Evolutionary conservation across 2,797 vertebrate genomes (phyloP).

Genomic region (Trachops cirrhosus): DNA sequence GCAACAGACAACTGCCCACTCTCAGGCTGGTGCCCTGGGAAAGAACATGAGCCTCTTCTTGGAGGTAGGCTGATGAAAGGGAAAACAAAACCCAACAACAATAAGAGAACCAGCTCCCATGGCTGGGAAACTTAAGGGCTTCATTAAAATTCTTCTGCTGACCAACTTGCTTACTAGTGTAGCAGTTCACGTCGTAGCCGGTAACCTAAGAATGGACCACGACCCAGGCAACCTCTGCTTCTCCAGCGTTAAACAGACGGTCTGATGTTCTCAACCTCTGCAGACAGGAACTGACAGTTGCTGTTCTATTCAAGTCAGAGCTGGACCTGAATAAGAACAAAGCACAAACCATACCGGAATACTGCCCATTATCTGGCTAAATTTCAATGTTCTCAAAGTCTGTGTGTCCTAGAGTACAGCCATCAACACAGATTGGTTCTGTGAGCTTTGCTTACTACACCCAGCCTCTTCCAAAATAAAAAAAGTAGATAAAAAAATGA

Average conservation of each 20-base stretch:
- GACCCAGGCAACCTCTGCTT: neutral
- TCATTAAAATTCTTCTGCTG: conserved; percentile 61
- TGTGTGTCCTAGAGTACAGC: neutral
- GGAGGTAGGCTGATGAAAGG: conserved; percentile 31
- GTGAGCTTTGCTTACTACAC: conserved; percentile 55
- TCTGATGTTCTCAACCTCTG: conserved; percentile 7
- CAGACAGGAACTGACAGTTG: conserved; percentile 6
- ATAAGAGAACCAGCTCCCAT: neutral
- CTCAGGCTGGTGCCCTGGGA: conserved; percentile 40
- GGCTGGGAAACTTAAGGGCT: conserved; percentile 53
- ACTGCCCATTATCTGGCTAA: conserved; percentile 47
- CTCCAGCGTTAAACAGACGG: neutral
- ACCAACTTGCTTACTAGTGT: conserved; percentile 29
- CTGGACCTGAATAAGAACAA: conserved; percentile 53
- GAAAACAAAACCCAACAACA: neutral
- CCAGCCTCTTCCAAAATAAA: conserved; percentile 42
- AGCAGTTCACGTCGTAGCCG: conserved; percentile 27
- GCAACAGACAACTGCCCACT: conserved; percentile 31
- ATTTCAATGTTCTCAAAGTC: conserved; percentile 52
- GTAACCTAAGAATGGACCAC: conserved; percentile 3
- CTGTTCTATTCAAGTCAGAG: conserved; percentile 8
- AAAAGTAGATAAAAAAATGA: conserved; percentile 7
- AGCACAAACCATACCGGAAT: conserved; percentile 47
- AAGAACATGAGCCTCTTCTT: conserved; percentile 59
- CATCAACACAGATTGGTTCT: conserved; percentile 1